Base-by-base conservation (phyloP, 2,888 invertebrate genomes). In the Eucera pruinosa region DNA sequence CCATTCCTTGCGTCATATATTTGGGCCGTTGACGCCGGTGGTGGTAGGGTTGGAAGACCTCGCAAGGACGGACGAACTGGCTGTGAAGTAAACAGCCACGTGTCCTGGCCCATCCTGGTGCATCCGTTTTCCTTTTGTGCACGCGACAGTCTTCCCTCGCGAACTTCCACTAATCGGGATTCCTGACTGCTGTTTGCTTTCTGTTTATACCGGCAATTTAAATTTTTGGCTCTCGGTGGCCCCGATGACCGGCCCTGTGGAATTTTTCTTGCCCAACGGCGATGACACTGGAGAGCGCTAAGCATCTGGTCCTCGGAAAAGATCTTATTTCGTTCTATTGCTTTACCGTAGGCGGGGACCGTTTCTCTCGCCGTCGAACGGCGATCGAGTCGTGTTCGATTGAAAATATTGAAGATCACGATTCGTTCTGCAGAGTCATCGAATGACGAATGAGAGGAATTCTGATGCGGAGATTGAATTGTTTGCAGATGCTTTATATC, bases 1-100 rank as follows among this genome's bases (percentile, higher is more conserved):
- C 78, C 66, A 75, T 79, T 67, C 70, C 89, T 90, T 90, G 89
- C 90, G 90, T 90, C 89, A 90, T 87, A 89, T 89, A 89, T 89
- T 88, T 84, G 84, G 87, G 89, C 80, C 88, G 83, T 90, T 90
- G 89, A 90, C 91, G 86, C 85, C 81, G 39, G 50, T 62, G 58
- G 62, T 50, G 50, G 43, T 23, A 57, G 78, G 58, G 89, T 88
- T 89, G 85, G 88, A 88, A 85, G 88, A 91, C 89, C 91, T 90
- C 87, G 82, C 90, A 91, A 91, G 89, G 90, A 89, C 89, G 90
- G 85, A 72, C 61, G 68, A 84, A 71, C 61, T 20, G 20, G 66
- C 27, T 23, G 30, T 9, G 33, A 13, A 45, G 66, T 43, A 78
- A 80, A 68, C 65, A 72, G 70, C 65, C 75, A 78, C 82, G 72